Percentiles rank a stretch among this genome's conserved stretches.
phyloP scores from a whole-genome alignment of 2,797 vertebrate species.

The Acanthurus tractus region DNA sequence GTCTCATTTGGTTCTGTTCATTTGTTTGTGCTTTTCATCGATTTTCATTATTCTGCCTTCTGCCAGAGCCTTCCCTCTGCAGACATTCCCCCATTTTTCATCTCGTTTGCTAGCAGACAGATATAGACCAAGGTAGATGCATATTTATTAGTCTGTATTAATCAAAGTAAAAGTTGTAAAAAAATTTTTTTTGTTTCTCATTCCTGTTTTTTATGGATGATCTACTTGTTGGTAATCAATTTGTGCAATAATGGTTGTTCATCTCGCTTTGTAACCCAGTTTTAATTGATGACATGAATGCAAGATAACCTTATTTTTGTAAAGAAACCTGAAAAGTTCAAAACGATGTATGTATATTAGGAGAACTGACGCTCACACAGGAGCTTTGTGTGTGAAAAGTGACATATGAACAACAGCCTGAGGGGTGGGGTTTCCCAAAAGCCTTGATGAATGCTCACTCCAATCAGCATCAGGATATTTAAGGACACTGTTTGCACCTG shows the following conservation, averaged over 20 bases:
- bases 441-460: constrained; percentile 15
- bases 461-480: constrained; percentile 20
- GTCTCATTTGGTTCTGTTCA: constrained; percentile 58
- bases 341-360: constrained; percentile 66
- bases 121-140: constrained; percentile 48
- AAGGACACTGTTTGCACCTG: constrained; percentile 29
- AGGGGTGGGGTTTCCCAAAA: constrained; percentile 45
- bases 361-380: constrained; percentile 31
- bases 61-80: constrained; percentile 7
- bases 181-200: constrained; percentile 34
- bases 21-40: constrained; percentile 58
- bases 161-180: constrained; percentile 67
- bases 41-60: constrained; percentile 43
- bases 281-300: constrained; percentile 77
- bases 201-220: constrained; percentile 62
- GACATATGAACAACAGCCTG: constrained; percentile 26
- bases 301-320: constrained; percentile 85
- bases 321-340: constrained; percentile 79
- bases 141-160: constrained; percentile 80
- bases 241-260: constrained; percentile 85
- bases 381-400: constrained; percentile 28
- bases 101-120: constrained; percentile 58
- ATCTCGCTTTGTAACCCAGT: constrained; percentile 80
- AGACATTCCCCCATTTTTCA: constrained; percentile 33
- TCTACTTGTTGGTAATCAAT: constrained; percentile 74